phyloP scores from a whole-genome alignment of 2,113 vertebrate genomes.

The Myrmophylax atrothorax region DNA sequence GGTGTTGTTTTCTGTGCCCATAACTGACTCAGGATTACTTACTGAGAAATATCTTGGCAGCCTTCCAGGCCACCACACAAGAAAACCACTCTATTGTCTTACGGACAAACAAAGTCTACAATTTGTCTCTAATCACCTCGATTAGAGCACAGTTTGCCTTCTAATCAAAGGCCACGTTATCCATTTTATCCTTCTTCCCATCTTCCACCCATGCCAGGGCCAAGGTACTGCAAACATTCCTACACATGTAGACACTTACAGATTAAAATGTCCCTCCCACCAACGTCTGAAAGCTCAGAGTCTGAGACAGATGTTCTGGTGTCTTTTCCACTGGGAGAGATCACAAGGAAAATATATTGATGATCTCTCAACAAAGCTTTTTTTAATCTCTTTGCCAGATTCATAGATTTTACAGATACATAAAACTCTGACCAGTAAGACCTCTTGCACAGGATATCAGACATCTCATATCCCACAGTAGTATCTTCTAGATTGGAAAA shows the following conservation, averaged over 20 bases:
- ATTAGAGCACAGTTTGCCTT: background rate
- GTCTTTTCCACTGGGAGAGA: background rate
- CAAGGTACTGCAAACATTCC: background rate
- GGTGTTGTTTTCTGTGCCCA: background rate
- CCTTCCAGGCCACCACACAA: background rate
- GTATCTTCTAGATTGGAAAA: background rate
- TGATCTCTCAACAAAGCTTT: background rate
- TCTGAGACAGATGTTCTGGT: background rate
- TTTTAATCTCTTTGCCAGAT: background rate
- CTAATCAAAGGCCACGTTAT: background rate
- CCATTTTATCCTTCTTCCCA: background rate
- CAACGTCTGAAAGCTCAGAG: background rate
- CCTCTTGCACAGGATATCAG: background rate
- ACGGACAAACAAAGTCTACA: background rate
- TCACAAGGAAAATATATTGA: background rate
- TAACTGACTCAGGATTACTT: background rate
- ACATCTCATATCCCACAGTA: background rate
- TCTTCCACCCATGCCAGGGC: background rate
- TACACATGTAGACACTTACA: background rate
- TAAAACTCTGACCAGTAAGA: background rate
- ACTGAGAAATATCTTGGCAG: conserved; percentile 17
- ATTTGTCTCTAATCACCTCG: background rate
- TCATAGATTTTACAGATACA: background rate
- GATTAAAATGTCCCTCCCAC: background rate
- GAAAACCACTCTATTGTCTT: background rate